Evolutionary conservation across 2,797 vertebrate species (phyloP), one percentile per base, ranked within the genome.

Genomic region (Chrysocyon brachyurus): DNA sequence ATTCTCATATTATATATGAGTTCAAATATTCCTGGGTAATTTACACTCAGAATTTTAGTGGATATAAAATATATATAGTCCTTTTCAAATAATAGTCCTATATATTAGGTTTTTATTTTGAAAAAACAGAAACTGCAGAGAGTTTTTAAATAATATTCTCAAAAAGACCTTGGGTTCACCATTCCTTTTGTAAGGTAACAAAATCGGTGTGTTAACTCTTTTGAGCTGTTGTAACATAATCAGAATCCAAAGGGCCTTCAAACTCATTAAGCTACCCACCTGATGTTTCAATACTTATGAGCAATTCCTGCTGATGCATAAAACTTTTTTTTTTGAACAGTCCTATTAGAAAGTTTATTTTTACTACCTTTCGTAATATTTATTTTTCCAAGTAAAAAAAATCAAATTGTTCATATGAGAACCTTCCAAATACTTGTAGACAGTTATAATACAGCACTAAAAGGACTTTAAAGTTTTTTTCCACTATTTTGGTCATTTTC

Each of bases 1-100:
- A 95, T 11, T 79, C 2, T 19, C 6, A n/a, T 83, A 95, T 90
- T 28, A 77, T 24, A 11, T 12, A 66, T 84, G 68, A 93, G 12
- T 77, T 21, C 79, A 94, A 90, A 81, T 54, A 88, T 61, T 87
- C 21, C 57, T 12, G 94, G 52, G 66, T 54, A 77, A 87, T 87
- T 14, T 87, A 82, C 0, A 87, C 9, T 72, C 31, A 87, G 28
- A 87, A 83, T 56, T 95, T 94, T n/a, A 83, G 52, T 83, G 56
- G 31, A 49, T 73, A 75, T 92, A 66, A 24, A 59, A 95, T 64
- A 36, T 24, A 93, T 12, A 56, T 7, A 86, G 10, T 17, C 77
- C 21, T 21, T 88, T 94, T 91, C 26, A 89, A 93, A 70, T 40
- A 72, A 61, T 14, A 82, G 82, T 78, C 19, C n/a, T 82, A 86